Evolutionary conservation across 2,797 vertebrate genomes (phyloP).

Genomic region (Anisognathus igniventris): DNA sequence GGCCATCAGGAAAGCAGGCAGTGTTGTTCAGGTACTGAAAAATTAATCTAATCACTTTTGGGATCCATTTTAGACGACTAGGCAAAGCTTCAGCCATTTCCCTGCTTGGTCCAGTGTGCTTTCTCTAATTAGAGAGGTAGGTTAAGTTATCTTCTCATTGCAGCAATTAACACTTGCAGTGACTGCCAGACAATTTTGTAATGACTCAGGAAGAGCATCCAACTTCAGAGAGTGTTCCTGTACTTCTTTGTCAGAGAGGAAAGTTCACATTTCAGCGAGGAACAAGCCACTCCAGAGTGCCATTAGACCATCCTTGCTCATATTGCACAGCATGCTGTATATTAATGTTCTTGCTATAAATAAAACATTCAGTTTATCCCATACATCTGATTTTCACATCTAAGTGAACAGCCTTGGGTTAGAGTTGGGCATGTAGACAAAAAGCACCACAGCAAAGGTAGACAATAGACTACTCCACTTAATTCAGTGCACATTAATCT

Average conservation of each 20-base stretch:
- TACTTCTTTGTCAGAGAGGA: slow-evolving; percentile 28
- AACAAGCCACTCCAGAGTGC: slow-evolving; percentile 12
- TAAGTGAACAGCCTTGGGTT: background rate
- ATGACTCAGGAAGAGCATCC: slow-evolving; percentile 54
- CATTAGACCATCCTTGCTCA: slow-evolving; percentile 18
- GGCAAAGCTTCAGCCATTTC: background rate
- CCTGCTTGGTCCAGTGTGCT: background rate
- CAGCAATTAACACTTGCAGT: slow-evolving; percentile 45
- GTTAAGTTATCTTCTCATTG: slow-evolving; percentile 41
- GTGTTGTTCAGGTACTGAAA: background rate
- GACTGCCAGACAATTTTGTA: slow-evolving; percentile 50
- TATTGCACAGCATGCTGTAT: background rate
- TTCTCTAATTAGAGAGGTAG: slow-evolving; percentile 35
- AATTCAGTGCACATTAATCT: background rate
- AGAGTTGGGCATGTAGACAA: background rate
- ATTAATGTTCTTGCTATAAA: slow-evolving; percentile 38
- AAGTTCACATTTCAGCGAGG: slow-evolving; percentile 21
- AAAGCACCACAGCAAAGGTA: background rate
- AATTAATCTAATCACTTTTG: background rate
- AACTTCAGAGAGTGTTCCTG: slow-evolving; percentile 32
- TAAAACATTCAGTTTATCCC: slow-evolving; percentile 23
- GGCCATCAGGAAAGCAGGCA: background rate
- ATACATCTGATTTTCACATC: slow-evolving; percentile 31
- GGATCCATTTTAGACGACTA: slow-evolving; percentile 9
- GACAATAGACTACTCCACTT: background rate